Evolutionary conservation across 2,888 invertebrate genomes (phyloP).

Genomic region (Nemapogon koenigi): DNA sequence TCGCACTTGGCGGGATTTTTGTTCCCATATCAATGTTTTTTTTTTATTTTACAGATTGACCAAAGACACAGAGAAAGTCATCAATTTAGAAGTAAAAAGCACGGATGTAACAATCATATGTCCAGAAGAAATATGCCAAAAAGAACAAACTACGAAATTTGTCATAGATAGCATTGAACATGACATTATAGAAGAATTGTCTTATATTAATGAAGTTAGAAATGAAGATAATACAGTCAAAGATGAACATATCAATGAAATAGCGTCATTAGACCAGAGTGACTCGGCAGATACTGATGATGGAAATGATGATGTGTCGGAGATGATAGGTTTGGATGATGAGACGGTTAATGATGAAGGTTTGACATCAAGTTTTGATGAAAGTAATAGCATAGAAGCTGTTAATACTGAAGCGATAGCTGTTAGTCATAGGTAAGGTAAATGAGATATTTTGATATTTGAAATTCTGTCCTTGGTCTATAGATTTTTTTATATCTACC

Average conservation of each 20-base stretch:
- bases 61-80: conserved; percentile 38
- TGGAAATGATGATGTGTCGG: background rate
- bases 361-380: too few species aligned
- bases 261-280: background rate
- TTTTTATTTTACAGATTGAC: conserved; percentile 31
- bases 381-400: too few species aligned
- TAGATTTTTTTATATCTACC: too few species aligned
- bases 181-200: conserved; percentile 3
- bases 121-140: conserved; percentile 29
- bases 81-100: conserved; percentile 24
- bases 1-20: too few species aligned
- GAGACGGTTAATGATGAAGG: too few species aligned
- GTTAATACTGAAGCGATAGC: too few species aligned
- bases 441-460: too few species aligned
- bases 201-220: conserved; percentile 12
- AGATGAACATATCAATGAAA: conserved; percentile 11
- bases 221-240: conserved; percentile 11
- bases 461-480: too few species aligned
- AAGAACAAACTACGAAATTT: background rate
- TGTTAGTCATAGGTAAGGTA: too few species aligned
- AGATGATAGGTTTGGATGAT: too few species aligned
- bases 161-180: background rate
- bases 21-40: background rate
- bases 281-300: background rate
- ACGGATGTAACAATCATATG: conserved; percentile 31